Base-by-base conservation (phyloP, 2,113 vertebrate species). In the Ivindomyrus marchei region DNA sequence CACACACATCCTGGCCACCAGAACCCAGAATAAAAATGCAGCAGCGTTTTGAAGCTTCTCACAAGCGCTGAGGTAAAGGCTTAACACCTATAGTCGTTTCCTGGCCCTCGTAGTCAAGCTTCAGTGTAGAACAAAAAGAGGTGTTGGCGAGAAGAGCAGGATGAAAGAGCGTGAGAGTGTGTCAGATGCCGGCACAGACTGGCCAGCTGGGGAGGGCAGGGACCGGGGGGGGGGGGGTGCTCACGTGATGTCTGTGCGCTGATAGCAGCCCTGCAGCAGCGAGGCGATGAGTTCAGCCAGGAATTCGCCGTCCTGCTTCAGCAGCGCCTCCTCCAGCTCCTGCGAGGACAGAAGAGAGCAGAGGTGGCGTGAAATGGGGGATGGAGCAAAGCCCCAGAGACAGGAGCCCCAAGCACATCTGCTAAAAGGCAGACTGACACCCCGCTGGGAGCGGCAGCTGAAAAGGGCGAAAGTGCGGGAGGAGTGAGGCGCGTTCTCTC, bases 231-330 rank as follows among this genome's bases (percentile, higher is more conserved):
- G 36, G 91, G 92, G 9, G 9, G 31, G 90, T 92, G 97, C 98
- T 98, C 95, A 99, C 98, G 97, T 98, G 94, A 99, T 99, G 92
- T 99, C 98, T 42, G 95, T 97, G 88, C 98, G 97, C 93, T 99
- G 98, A 93, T 99, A 99, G 91, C 98, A 99, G 95, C 98, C 98
- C 95, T 98, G 98, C 92, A 99, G 95, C 86, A 99, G 95, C 93
- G 97, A 98, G 93, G 98, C 96, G 62, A 99, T 95, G 87, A 99
- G 96, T 91, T 98, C 97, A 1, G 97, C 97, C 86, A 99, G 97
- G 94, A 99, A 99, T 89, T 97, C 97, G 80, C 96, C 94, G 88
- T 99, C 97, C 91, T 99, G 98, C 91, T 96, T 95, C 62, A 97
- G 97, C 92, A 99, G 95, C 84, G 98, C 98, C 88, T 97, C 97